These are phyloP conservation scores for Acrobasis consociella DNA, from an alignment of 2,888 invertebrate genomes.

Conservation along the genomic window DNA sequence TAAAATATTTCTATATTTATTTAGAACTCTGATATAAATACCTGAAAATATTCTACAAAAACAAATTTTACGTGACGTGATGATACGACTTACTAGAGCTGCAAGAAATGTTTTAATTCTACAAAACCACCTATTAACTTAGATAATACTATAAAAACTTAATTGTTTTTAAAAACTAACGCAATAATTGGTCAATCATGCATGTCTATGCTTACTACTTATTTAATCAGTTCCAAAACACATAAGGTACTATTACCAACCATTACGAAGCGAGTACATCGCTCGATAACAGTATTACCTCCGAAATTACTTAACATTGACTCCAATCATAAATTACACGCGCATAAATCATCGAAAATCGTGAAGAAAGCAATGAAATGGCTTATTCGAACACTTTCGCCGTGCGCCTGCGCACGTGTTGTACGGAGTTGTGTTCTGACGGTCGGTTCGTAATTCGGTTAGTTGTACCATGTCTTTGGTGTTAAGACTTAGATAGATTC, in stretches of 20 bases:
- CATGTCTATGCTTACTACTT: too few species aligned
- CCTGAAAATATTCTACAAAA: too few species aligned
- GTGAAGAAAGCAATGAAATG: constrained; percentile 37
- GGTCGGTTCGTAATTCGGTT: constrained; percentile 21
- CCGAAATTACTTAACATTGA: constrained; percentile 13
- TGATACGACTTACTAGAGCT: too few species aligned
- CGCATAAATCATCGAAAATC: constrained; percentile 24
- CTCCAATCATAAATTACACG: constrained; percentile 7
- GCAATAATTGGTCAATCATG: too few species aligned
- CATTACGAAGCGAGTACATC: neutral
- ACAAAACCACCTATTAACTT: too few species aligned
- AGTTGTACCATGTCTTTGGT: neutral
- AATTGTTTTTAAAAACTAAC: too few species aligned
- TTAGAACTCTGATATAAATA: too few species aligned
- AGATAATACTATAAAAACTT: too few species aligned
- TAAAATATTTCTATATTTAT: too few species aligned
- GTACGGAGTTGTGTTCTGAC: constrained; percentile 40
- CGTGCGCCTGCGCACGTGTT: constrained; percentile 45
- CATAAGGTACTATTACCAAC: neutral
- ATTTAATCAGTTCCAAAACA: neutral
- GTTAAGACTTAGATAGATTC: too few species aligned
- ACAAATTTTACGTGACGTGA: too few species aligned
- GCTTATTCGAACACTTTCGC: constrained; percentile 47
- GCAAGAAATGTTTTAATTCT: too few species aligned
- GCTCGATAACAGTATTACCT: constrained; percentile 16